phyloP scores from a whole-genome alignment of 2,888 invertebrate species.

The Prosopocoilus inquinatus region DNA sequence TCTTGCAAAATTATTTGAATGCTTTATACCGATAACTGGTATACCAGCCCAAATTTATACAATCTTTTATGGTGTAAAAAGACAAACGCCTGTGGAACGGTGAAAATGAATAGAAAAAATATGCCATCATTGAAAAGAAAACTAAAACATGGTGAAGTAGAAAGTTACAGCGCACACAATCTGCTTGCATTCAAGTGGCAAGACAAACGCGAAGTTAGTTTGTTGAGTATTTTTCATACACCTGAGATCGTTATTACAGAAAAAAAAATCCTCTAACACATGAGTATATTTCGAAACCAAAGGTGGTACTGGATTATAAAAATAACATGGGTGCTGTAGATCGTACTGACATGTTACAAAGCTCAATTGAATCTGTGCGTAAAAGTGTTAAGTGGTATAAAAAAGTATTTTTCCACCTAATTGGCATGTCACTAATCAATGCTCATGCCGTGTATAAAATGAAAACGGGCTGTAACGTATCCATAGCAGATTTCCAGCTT shows the following conservation, averaged over 20 bases:
- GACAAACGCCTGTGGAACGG: constrained; percentile 32
- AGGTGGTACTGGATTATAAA: constrained; percentile 33
- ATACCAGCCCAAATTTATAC: constrained; percentile 28
- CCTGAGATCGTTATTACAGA: no score
- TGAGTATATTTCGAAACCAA: constrained; percentile 29
- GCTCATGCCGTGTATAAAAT: constrained; percentile 15
- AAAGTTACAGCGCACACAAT: constrained; percentile 10
- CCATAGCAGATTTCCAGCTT: constrained; percentile 6
- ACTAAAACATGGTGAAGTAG: neutral
- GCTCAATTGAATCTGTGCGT: constrained; percentile 6
- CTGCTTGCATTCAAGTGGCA: constrained; percentile 36
- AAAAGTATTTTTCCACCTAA: constrained; percentile 13
- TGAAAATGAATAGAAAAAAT: constrained; percentile 27
- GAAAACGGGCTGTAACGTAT: constrained; percentile 8
- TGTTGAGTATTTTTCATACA: constrained; percentile 28
- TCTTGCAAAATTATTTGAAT: constrained; percentile 23
- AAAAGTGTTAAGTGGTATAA: constrained; percentile 11
- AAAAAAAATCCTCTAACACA: constrained; percentile 20
- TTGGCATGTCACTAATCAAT: constrained; percentile 15
- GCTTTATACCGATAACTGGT: constrained; percentile 34
- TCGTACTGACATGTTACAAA: constrained; percentile 8
- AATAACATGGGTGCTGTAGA: constrained; percentile 34
- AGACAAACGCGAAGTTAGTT: constrained; percentile 34
- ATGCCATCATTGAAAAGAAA: constrained; percentile 28
- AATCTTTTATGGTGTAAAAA: constrained; percentile 6